Evolutionary conservation across 2,797 vertebrate genomes (phyloP).

Genomic region (Manis crassicaudata): DNA sequence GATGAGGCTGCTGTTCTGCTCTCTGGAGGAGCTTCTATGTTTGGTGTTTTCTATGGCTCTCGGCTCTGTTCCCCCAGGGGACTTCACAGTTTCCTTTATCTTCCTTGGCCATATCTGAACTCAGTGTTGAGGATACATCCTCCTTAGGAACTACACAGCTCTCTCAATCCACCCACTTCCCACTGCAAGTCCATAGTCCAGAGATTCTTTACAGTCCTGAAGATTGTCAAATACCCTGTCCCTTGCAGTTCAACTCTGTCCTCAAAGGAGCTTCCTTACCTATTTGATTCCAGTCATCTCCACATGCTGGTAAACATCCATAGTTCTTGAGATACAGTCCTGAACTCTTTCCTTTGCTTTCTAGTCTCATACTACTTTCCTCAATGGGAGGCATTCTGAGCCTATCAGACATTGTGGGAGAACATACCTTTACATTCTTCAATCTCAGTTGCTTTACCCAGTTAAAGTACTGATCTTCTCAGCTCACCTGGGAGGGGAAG

Average conservation of each 20-base stretch:
- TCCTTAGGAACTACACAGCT: not conserved
- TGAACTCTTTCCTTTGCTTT: not conserved
- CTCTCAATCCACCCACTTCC: not conserved
- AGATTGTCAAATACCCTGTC: not conserved
- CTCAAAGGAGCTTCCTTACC: not conserved
- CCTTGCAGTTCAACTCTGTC: not conserved
- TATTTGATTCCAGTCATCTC: not conserved
- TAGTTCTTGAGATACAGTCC: not conserved
- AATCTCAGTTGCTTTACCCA: not conserved
- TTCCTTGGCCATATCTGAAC: not conserved
- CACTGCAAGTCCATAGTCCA: not conserved
- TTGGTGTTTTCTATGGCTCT: not conserved
- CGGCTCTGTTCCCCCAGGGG: not conserved
- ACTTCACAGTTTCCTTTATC: not conserved
- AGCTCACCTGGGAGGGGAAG: not conserved
- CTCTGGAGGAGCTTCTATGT: not conserved
- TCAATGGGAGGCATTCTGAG: not conserved
- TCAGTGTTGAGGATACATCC: not conserved
- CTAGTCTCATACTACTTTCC: not conserved
- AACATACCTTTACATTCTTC: not conserved
- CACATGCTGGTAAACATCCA: fast-evolving
- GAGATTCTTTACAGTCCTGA: not conserved
- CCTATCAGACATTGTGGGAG: not conserved
- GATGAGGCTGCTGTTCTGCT: not conserved
- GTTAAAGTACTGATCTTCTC: not conserved